Conservation (phyloP, 2,888 invertebrate genomes). For the Nymphalis urticae region DNA sequence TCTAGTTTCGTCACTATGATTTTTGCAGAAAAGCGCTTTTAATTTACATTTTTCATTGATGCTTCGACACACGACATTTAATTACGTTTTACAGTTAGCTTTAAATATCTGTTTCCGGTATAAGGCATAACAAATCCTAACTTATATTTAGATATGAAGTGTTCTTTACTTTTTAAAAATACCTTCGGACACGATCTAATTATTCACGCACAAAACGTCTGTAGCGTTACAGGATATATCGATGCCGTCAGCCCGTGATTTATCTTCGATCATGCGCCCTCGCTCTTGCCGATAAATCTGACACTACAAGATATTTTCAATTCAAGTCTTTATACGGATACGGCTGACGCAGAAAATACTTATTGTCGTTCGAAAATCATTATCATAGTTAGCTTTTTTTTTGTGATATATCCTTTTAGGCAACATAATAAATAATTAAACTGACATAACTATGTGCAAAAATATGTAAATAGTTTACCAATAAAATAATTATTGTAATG, state of each 20-base stretch:
- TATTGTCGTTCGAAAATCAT: not conserved
- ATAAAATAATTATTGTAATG: too few species aligned
- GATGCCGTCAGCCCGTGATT: conserved; percentile 23
- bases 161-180: not conserved
- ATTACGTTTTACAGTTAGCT: too few species aligned
- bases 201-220: conserved; percentile 11
- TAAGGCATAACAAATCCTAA: too few species aligned
- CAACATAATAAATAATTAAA: too few species aligned
- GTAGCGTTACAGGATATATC: conserved; percentile 11
- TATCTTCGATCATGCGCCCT: conserved; percentile 17
- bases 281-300: conserved; percentile 19
- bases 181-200: conserved; percentile 1
- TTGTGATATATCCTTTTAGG: too few species aligned
- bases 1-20: not conserved
- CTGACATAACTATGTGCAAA: too few species aligned
- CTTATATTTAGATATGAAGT: not conserved
- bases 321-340: not conserved
- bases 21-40: not conserved
- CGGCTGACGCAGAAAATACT: not conserved
- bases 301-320: conserved; percentile 18
- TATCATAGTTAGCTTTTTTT: not conserved
- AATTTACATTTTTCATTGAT: not conserved
- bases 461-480: too few species aligned
- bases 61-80: too few species aligned
- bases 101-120: too few species aligned